Evolutionary conservation across 2,113 vertebrate species (phyloP).

Genomic region (Anhinga anhinga): DNA sequence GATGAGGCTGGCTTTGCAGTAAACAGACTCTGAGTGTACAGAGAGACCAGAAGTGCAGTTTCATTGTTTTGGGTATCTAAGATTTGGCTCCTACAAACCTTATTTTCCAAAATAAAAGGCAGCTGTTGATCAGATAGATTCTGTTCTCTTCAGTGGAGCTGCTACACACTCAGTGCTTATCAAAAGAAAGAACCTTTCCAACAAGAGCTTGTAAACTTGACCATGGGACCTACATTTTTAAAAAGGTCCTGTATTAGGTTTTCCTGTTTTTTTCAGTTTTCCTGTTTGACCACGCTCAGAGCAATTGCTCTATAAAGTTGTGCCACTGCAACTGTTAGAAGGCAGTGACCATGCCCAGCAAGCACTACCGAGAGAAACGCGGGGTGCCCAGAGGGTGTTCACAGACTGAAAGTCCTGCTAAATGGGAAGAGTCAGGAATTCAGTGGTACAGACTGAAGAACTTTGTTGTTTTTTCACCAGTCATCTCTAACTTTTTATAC

Average conservation of each 20-base stretch:
- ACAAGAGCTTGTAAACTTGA: not conserved
- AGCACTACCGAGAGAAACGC: not conserved
- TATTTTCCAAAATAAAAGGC: not conserved
- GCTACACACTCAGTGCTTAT: accelerated
- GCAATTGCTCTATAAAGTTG: accelerated
- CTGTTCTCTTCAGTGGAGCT: not conserved
- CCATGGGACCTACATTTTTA: accelerated
- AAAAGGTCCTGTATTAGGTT: not conserved
- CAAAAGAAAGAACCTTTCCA: not conserved
- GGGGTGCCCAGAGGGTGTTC: not conserved
- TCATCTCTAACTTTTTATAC: not conserved
- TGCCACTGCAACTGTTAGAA: not conserved
- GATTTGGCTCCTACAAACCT: not conserved
- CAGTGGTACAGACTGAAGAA: not conserved
- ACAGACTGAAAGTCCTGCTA: not conserved
- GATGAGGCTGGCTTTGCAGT: not conserved
- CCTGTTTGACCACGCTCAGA: not conserved
- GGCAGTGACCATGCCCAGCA: not conserved
- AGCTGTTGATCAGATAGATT: not conserved
- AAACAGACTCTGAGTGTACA: not conserved
- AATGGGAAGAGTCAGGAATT: not conserved
- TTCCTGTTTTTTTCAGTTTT: not conserved
- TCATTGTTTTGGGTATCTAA: not conserved
- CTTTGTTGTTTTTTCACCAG: not conserved
- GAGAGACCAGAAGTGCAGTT: not conserved